Conservation (phyloP, 1,140 invertebrate genomes). For the Harlomillsia oculata region DNA sequence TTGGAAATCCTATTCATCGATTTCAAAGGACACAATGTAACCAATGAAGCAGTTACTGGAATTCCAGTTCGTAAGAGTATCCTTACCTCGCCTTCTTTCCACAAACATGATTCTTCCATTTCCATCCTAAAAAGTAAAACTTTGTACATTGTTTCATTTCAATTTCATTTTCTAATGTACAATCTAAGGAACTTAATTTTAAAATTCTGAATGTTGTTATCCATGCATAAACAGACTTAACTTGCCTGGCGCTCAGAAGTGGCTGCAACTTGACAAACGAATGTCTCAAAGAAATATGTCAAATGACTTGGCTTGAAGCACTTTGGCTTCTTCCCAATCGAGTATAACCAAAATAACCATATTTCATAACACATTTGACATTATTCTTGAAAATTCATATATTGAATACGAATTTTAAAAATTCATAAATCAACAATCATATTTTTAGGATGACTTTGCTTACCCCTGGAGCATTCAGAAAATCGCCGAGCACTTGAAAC, state of each 20-base stretch:
- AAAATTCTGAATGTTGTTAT: no score
- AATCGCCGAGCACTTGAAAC: neutral
- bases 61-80: neutral
- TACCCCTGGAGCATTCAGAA: slow-evolving; percentile 1
- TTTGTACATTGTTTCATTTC: no score
- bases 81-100: neutral
- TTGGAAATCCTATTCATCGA: neutral
- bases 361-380: neutral
- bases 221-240: no score
- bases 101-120: no score
- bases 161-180: no score
- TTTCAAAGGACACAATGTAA: slow-evolving; percentile 1
- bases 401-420: neutral
- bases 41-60: slow-evolving; percentile 3
- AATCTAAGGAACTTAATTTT: no score
- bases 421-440: no score
- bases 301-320: neutral
- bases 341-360: neutral
- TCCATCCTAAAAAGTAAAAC: no score
- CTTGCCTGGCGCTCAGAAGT: no score
- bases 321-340: slow-evolving; percentile 1
- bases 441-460: slow-evolving; percentile 1
- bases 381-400: no score
- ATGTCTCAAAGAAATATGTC: neutral
- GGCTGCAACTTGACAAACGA: no score